Evolutionary conservation across 2,888 invertebrate species (phyloP), one percentile per base, ranked within the genome.

Genomic region (Trissolcus japonicus): DNA sequence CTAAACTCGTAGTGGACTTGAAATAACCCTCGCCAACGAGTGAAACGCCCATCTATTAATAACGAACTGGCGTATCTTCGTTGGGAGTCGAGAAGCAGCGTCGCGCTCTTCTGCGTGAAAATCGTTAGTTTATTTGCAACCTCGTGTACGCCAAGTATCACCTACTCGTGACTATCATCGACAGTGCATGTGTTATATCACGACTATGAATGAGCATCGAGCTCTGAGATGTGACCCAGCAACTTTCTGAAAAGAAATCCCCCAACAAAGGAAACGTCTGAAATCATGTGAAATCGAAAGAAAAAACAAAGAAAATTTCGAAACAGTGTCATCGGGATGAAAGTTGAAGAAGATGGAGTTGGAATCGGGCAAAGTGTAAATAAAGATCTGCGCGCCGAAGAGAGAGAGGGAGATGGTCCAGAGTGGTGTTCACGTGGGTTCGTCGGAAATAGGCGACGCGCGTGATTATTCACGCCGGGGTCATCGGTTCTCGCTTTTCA

Each of bases 401-500:
- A 56, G 51, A 55, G 63, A 63, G 53, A 65, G 76, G 63, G 76
- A 69, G 76, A 80, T 80, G 82, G 81, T 82, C 72, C 81, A 78
- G 75, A 81, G 77, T 61, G 57, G 60, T 51, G 48, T 72, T n/a
- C 41, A 43, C 68, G 80, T 79, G 80, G 60, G 76, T 63, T 72
- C 78, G 76, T 78, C 79, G 54, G 80, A 79, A 79, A 79, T 78
- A 78, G 78, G 74, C 76, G 80, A 80, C 56, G 65, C 72, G 46
- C 50, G 75, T 25, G 48, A 67, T 21, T 68, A 56, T 21, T 68
- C 61, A 4, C 80, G 77, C 19, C 56, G 79, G 53, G 75, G 69
- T 63, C 84, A 91, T 89, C 85, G 91, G 90, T 92, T 92, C 84
- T 93, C 94, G 67, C 90, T 95, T 85, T 91, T 94, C 85, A 92